These are phyloP conservation scores for Andrena flavipes DNA, from an alignment of 2,888 invertebrate species.

Conservation along the genomic window DNA sequence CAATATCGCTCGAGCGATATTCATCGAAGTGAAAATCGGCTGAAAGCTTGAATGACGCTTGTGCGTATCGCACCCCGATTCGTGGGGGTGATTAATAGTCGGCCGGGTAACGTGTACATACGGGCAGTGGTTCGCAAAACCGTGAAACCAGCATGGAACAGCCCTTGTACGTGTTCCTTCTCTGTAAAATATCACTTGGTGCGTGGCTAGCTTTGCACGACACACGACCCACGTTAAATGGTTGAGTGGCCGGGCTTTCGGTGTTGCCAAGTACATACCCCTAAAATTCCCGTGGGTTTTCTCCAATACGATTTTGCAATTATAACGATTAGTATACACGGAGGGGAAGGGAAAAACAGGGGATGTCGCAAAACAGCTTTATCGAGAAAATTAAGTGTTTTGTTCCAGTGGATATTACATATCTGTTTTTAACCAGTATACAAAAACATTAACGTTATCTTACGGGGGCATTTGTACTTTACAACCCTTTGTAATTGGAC, in stretches of 20 bases:
- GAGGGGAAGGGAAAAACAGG: too few relatives aligned
- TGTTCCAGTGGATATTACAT: too few relatives aligned
- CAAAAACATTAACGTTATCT: too few relatives aligned
- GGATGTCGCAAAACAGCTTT: too few relatives aligned
- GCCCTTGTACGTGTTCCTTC: conserved; percentile 19
- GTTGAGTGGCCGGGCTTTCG: neutral
- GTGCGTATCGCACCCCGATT: conserved; percentile 60
- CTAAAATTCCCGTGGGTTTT: neutral
- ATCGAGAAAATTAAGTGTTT: too few relatives aligned
- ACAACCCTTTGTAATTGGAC: too few relatives aligned
- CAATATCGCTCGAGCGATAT: conserved; percentile 45
- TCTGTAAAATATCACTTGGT: conserved; percentile 51
- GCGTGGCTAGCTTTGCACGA: conserved; percentile 21
- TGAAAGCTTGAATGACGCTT: conserved; percentile 63
- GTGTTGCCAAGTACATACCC: neutral
- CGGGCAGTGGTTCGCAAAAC: conserved; percentile 31
- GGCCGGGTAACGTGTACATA: conserved; percentile 35
- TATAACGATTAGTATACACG: neutral
- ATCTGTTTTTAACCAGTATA: too few relatives aligned
- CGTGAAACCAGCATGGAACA: conserved; percentile 45
- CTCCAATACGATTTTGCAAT: neutral
- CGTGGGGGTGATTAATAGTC: conserved; percentile 59
- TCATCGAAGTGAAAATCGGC: conserved; percentile 64
- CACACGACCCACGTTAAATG: conserved; percentile 24
- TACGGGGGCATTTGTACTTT: too few relatives aligned